Conservation (phyloP, 2,888 invertebrate species). For the Spilarctia lutea region DNA sequence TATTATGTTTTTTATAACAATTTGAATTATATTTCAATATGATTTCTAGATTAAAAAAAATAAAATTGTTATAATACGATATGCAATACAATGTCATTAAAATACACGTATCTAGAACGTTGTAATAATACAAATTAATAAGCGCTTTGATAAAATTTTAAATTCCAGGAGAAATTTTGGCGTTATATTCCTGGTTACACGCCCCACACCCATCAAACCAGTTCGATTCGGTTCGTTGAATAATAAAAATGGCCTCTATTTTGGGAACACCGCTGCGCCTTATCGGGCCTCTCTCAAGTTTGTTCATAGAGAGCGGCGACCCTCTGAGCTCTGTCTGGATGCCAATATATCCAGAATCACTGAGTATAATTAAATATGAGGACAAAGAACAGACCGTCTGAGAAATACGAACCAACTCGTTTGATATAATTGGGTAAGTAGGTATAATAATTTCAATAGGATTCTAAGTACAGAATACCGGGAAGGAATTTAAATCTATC, state of each 20-base stretch:
- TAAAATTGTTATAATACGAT: neutral
- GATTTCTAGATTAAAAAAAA: neutral
- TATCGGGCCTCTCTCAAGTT: slow-evolving; percentile 69
- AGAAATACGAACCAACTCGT: slow-evolving; percentile 1
- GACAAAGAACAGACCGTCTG: slow-evolving; percentile 22
- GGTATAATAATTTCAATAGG: neutral
- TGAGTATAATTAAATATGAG: slow-evolving; percentile 37
- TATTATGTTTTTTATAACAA: neutral
- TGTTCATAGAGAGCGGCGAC: slow-evolving; percentile 55
- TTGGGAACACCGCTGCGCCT: slow-evolving; percentile 76
- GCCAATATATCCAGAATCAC: slow-evolving; percentile 30
- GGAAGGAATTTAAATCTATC: neutral
- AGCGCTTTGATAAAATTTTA: slow-evolving; percentile 24
- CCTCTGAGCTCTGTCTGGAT: slow-evolving; percentile 47
- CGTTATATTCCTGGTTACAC: slow-evolving; percentile 68
- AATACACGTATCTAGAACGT: slow-evolving; percentile 2
- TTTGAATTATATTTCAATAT: neutral
- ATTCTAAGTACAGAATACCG: neutral
- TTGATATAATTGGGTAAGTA: slow-evolving; percentile 7
- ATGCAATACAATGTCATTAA: slow-evolving; percentile 1
- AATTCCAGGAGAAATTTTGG: slow-evolving; percentile 63
- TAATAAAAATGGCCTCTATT: slow-evolving; percentile 79
- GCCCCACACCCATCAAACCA: slow-evolving; percentile 74
- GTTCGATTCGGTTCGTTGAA: slow-evolving; percentile 77
- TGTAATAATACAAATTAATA: slow-evolving; percentile 1